Evolutionary conservation across 37 sponge, comb jelly and placozoan genomes (phyloP).

Genomic region (Theonella swinhoei): DNA sequence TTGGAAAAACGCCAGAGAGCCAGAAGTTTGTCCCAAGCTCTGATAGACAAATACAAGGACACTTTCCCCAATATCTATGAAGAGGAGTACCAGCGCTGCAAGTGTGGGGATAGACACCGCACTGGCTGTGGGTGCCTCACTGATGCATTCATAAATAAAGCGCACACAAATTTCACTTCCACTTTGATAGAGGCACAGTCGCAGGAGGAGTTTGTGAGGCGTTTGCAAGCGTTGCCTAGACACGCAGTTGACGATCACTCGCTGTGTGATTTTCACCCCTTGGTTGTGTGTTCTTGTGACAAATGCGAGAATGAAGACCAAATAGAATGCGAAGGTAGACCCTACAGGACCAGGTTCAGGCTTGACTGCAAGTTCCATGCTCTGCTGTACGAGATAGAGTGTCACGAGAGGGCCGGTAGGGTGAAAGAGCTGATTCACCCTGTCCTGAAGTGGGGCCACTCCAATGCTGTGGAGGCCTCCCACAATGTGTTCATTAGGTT

Average conservation of each 20-base stretch:
- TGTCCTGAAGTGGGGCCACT: no score
- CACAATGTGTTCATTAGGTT: slow-evolving; percentile 37
- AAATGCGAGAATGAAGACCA: slow-evolving; percentile 20
- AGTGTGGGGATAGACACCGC: slow-evolving; percentile 18
- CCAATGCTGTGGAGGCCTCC: slow-evolving; percentile 18
- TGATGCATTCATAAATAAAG: slow-evolving; percentile 13
- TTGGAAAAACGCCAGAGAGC: no score
- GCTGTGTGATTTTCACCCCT: slow-evolving; percentile 37
- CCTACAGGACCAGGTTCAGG: slow-evolving; percentile 1
- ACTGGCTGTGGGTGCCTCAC: slow-evolving; percentile 50
- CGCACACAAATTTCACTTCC: slow-evolving; percentile 21
- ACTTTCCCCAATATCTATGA: neutral
- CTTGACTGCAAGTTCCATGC: slow-evolving; percentile 33
- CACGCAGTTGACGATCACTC: slow-evolving; percentile 45
- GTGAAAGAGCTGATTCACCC: neutral
- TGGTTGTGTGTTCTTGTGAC: slow-evolving; percentile 9
- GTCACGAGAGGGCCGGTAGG: slow-evolving; percentile 11
- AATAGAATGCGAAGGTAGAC: slow-evolving; percentile 20
- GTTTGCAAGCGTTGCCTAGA: slow-evolving; percentile 7
- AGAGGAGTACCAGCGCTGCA: slow-evolving; percentile 11
- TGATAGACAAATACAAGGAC: slow-evolving; percentile 8
- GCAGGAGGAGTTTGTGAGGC: no score
- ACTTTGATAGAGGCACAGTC: neutral
- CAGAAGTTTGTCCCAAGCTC: no score
- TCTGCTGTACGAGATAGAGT: slow-evolving; percentile 40